These are phyloP conservation scores for Anabas testudineus DNA, from an alignment of 2,797 vertebrate species.

Conservation along the genomic window DNA sequence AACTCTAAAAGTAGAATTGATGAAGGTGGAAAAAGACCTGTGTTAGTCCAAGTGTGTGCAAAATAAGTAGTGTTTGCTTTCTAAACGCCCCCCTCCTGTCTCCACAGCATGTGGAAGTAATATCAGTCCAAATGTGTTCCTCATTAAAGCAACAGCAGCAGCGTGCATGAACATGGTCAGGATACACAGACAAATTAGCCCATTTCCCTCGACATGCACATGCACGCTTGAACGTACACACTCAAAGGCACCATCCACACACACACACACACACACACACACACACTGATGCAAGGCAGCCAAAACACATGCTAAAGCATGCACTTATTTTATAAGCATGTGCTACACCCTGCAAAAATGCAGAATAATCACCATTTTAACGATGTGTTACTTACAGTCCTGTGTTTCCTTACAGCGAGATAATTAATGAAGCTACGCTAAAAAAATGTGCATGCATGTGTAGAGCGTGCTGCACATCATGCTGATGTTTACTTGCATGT, in stretches of 20 bases:
- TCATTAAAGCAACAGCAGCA: conserved; percentile 79
- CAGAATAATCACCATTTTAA: conserved; percentile 50
- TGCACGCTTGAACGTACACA: conserved; percentile 25
- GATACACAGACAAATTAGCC: conserved; percentile 84
- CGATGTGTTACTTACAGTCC: conserved; percentile 32
- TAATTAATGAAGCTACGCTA: conserved; percentile 34
- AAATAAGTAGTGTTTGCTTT: conserved; percentile 57
- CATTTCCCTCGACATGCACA: conserved; percentile 71
- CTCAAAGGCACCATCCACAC: conserved; percentile 11
- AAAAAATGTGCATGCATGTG: conserved; percentile 42
- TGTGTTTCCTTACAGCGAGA: conserved; percentile 39
- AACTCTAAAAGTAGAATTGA: conserved; percentile 45
- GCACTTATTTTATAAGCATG: conserved; percentile 40
- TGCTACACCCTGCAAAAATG: conserved; percentile 31
- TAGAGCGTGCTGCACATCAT: conserved; percentile 35
- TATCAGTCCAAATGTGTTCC: conserved; percentile 77
- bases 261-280: conserved; percentile 18
- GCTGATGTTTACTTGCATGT: conserved; percentile 22
- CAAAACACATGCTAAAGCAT: conserved; percentile 24
- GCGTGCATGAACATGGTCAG: conserved; percentile 76
- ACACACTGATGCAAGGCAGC: conserved; percentile 26
- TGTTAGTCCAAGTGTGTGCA: conserved; percentile 41
- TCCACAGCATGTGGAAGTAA: conserved; percentile 77
- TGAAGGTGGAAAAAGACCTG: conserved; percentile 32
- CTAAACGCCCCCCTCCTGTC: conserved; percentile 22